A percentile compares a stretch with the other conserved stretches of the same genome.
Evolutionary conservation across 2,113 vertebrate species (phyloP).

Genomic region (human): GRCh38 chr15:80801501-80802000

Average conservation of each 20-base stretch:
- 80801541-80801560: neutral
- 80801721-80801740: accelerated
- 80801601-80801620: neutral
- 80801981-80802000: neutral
- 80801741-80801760: neutral
- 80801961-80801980: neutral
- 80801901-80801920: neutral
- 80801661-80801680: accelerated
- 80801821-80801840: neutral
- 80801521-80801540: neutral
- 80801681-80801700: accelerated
- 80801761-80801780: neutral
- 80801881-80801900: neutral
- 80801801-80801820: neutral
- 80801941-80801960: neutral
- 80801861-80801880: neutral
- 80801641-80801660: neutral
- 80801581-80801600: neutral
- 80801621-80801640: neutral
- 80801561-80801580: neutral
- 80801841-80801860: neutral
- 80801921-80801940: neutral
- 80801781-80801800: neutral
- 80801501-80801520: neutral
- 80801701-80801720: no score